These are phyloP conservation scores for Malachius bipustulatus DNA, from an alignment of 2,888 invertebrate genomes.

Conservation along the genomic window DNA sequence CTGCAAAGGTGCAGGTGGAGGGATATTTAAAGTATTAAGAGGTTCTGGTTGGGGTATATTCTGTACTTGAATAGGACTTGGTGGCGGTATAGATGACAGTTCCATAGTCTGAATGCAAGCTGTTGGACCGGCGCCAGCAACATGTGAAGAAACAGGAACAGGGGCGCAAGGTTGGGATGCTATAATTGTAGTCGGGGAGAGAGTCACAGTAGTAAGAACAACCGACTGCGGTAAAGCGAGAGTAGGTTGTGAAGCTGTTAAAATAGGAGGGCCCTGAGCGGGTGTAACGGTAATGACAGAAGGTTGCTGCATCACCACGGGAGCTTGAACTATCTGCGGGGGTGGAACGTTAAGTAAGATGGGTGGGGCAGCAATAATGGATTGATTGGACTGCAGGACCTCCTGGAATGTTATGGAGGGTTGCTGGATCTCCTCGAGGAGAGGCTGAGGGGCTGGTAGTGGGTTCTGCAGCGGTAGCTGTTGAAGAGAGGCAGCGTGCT, in stretches of 20 bases:
- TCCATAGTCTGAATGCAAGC: slow-evolving; percentile 30
- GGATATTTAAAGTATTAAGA: slow-evolving; percentile 40
- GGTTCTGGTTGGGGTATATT: slow-evolving; percentile 43
- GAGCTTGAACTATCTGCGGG: slow-evolving; percentile 29
- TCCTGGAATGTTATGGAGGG: slow-evolving; percentile 15
- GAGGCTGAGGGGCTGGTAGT: slow-evolving; percentile 25
- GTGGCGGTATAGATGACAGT: slow-evolving; percentile 35
- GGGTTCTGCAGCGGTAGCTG: slow-evolving; percentile 12
- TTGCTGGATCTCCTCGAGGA: slow-evolving; percentile 25
- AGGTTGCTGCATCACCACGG: slow-evolving; percentile 3
- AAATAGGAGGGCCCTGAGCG: slow-evolving; percentile 13
- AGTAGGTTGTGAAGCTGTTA: slow-evolving; percentile 14
- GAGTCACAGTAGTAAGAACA: slow-evolving; percentile 29
- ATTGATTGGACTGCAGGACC: slow-evolving; percentile 11
- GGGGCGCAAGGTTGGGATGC: slow-evolving; percentile 7
- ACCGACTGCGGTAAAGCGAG: slow-evolving; percentile 19
- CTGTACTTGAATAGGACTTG: slow-evolving; percentile 37
- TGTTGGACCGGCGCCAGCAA: neutral
- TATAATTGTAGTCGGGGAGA: slow-evolving; percentile 26
- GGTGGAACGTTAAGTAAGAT: slow-evolving; percentile 33
- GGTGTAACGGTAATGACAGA: neutral
- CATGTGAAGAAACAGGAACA: slow-evolving; percentile 4
- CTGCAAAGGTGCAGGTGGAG: slow-evolving; percentile 38
- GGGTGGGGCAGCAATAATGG: slow-evolving; percentile 31
- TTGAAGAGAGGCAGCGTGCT: slow-evolving; percentile 4